Percentiles rank a stretch among this genome's conserved stretches.
Evolutionary conservation across 2,113 vertebrate genomes (phyloP).

Genomic region (Scomber japonicus): DNA sequence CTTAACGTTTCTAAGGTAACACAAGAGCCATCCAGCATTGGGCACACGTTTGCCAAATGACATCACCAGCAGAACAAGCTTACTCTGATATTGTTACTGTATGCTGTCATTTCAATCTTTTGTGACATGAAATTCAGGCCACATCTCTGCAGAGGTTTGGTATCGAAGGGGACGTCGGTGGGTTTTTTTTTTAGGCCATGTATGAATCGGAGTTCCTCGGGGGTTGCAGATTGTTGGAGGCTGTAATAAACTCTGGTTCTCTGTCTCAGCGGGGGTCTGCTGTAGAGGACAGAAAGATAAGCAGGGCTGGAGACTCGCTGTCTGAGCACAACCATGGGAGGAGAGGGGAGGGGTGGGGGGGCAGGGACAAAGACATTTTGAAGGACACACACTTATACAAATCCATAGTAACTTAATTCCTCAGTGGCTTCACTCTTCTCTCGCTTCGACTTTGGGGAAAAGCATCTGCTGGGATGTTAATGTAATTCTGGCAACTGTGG

Average conservation of each 20-base stretch:
- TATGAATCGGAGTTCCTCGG: slow-evolving; percentile 55
- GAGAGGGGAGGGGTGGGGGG: slow-evolving; percentile 12
- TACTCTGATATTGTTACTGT: not conserved
- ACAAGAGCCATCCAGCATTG: not conserved
- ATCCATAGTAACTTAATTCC: slow-evolving; percentile 74
- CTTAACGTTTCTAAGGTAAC: not conserved
- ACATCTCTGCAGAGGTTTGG: slow-evolving; percentile 15
- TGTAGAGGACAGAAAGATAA: slow-evolving; percentile 76
- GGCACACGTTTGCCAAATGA: not conserved
- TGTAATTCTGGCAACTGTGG: slow-evolving; percentile 22
- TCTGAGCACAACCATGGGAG: slow-evolving; percentile 62
- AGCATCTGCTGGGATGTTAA: slow-evolving; percentile 19
- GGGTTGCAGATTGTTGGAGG: slow-evolving; percentile 72
- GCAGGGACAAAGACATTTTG: slow-evolving; percentile 64
- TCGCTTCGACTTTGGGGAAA: slow-evolving; percentile 23
- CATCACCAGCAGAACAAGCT: not conserved
- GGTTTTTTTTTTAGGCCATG: slow-evolving; percentile 39
- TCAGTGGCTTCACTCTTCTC: slow-evolving; percentile 40
- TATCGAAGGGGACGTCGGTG: not conserved
- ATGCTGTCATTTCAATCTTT: not conserved
- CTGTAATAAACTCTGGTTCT: slow-evolving; percentile 78
- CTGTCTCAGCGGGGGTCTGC: slow-evolving; percentile 74
- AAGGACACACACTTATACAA: slow-evolving; percentile 64
- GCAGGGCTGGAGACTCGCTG: slow-evolving; percentile 74
- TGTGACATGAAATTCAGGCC: slow-evolving; percentile 13